Percentiles rank a stretch among this genome's conserved stretches.
Conservation (phyloP, 2,888 invertebrate genomes). For the Acleris literana region DNA sequence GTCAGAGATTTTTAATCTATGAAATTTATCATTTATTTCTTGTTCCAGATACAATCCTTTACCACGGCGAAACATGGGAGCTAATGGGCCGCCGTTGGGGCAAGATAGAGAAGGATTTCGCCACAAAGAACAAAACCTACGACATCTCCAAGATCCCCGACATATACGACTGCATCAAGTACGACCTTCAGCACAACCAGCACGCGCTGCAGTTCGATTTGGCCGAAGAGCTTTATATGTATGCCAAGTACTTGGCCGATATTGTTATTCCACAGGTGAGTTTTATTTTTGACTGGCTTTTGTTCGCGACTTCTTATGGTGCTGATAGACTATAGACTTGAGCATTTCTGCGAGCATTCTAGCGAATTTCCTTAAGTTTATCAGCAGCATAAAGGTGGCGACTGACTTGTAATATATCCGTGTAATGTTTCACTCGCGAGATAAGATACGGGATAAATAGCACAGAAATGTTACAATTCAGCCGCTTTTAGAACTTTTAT, state of each 20-base stretch:
- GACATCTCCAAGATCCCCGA: conserved; percentile 99
- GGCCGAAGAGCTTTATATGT: conserved; percentile 96
- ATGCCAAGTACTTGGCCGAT: conserved; percentile 98
- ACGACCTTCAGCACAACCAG: conserved; percentile 98
- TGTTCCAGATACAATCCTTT: conserved; percentile 91
- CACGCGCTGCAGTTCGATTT: conserved; percentile 96
- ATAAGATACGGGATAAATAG: no score
- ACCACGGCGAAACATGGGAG: conserved; percentile 99
- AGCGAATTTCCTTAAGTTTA: no score
- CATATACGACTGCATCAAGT: conserved; percentile 99
- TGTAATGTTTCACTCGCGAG: no score
- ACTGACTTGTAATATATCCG: no score
- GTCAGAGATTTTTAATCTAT: no score
- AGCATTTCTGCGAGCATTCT: no score
- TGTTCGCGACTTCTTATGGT: no score
- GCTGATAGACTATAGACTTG: no score
- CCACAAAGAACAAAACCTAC: conserved; percentile 94
- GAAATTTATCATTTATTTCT: not conserved
- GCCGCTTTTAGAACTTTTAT: no score
- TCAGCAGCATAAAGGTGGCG: no score
- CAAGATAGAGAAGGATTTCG: conserved; percentile 99
- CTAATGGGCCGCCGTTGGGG: conserved; percentile 98
- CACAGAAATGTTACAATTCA: no score
- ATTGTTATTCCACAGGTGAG: conserved; percentile 98
- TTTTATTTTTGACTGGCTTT: not conserved